Evolutionary conservation across 92 coral and sea anemone genomes (phyloP), one percentile per base, ranked within the genome.

Genomic region (Isaurus tuberculatus): DNA sequence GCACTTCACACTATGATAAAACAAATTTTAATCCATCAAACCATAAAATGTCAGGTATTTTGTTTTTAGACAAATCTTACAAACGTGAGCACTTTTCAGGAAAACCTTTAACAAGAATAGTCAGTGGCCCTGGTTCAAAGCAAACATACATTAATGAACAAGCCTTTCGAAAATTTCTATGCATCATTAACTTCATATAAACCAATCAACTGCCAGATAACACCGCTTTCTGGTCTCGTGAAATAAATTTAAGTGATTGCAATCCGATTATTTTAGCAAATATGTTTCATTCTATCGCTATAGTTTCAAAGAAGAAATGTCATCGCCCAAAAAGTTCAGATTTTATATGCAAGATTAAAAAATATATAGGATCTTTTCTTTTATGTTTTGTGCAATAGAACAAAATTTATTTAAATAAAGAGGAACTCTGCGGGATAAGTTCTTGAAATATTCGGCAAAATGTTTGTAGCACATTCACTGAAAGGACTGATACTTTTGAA

Each of bases 101-200:
- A 74, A 7, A 33, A 5, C 20, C 40, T 15, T 25, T 26, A 74
- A 51, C 3, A n/a, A 15, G 79, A 74, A 1, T 74, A 32, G 66
- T 77, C 28, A 57, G 40, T 34, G 32, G 57, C 49, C 22, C 6
- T 20, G 70, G 69, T 33, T 51, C 48, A 40, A 8, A 57, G 82
- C 31, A 57, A 57, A 19, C 33, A 36, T 23, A 32, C 67, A 75
- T 31, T 57, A 32, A 22, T 10, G 9, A 33, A 22, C 31, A 53
- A 27, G 14, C 8, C 80, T 73, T 49, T 74, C 27, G 65, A 28
- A 31, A 26, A n/a, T 70, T 34, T 70, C 58, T 72, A 57, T 57
- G 82, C 82, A 77, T 55, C 81, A 75, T 8, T 33, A 49, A 14
- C 17, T 32, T 25, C 22, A 57, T n/a, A 26, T 77, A 55, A 55